phyloP scores from a whole-genome alignment of 2,888 invertebrate genomes.

The Rhogogaster chlorosoma region DNA sequence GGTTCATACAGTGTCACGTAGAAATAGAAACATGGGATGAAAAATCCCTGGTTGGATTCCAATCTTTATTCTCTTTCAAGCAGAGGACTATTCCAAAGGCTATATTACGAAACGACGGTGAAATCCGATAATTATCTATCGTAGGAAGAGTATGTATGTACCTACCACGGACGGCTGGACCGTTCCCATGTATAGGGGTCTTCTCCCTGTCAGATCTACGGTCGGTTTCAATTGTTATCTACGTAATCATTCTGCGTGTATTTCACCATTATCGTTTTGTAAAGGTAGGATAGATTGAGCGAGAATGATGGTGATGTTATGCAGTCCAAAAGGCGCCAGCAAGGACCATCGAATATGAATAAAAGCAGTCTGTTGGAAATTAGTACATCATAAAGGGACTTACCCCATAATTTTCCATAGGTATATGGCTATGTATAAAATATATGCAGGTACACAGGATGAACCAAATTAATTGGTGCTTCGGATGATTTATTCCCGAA shows the following conservation, averaged over 20 bases:
- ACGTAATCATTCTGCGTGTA: slow-evolving; percentile 19
- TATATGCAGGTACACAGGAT: not conserved
- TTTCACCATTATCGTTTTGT: slow-evolving; percentile 11
- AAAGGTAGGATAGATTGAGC: not conserved
- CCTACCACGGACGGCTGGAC: not conserved
- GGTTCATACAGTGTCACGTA: not conserved
- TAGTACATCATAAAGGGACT: slow-evolving; percentile 21
- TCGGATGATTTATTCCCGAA: not conserved
- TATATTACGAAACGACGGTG: not conserved
- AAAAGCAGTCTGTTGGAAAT: slow-evolving; percentile 23
- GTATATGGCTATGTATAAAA: not conserved
- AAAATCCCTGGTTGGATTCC: slow-evolving; percentile 3
- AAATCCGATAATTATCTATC: slow-evolving; percentile 14
- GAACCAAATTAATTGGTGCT: not conserved
- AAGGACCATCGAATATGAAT: slow-evolving; percentile 8
- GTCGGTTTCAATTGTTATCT: not conserved
- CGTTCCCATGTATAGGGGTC: slow-evolving; percentile 4
- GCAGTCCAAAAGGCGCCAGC: slow-evolving; percentile 17
- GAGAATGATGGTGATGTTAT: slow-evolving; percentile 8
- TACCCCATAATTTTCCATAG: slow-evolving; percentile 21
- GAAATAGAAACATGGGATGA: not conserved
- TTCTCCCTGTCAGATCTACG: slow-evolving; percentile 9
- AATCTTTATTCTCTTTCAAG: slow-evolving; percentile 23
- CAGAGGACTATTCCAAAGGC: not conserved
- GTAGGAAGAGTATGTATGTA: not conserved